Percentiles rank a stretch among this genome's conserved stretches.
Evolutionary conservation across 2,888 invertebrate species (phyloP).

Genomic region (Aphrophora alni): DNA sequence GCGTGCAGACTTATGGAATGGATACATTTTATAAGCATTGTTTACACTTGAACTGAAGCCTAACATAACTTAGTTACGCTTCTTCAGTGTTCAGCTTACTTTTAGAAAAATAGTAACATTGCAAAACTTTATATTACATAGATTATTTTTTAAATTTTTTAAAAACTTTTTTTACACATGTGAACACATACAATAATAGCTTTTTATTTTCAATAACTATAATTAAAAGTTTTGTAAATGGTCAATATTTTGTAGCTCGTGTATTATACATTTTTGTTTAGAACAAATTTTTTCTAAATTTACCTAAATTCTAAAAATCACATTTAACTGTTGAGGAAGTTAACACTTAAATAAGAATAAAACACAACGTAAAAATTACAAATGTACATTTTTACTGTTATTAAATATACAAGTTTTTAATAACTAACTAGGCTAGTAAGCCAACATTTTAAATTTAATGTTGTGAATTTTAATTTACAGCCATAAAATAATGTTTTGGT

Average conservation of each 20-base stretch:
- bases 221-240: not conserved
- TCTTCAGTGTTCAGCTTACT: not conserved
- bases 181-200: slow-evolving; percentile 3
- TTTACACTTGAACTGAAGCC: not conserved
- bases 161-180: not conserved
- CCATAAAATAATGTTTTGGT: too few relatives aligned
- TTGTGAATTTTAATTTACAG: not conserved
- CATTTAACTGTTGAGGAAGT: not conserved
- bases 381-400: not conserved
- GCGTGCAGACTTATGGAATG: not conserved
- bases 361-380: not conserved
- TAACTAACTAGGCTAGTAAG: too few relatives aligned
- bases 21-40: not conserved
- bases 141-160: not conserved
- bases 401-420: not conserved
- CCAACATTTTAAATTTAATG: not conserved
- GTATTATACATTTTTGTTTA: not conserved
- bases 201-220: not conserved
- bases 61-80: not conserved
- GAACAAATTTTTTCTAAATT: not conserved
- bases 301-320: not conserved
- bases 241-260: not conserved
- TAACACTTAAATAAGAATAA: not conserved
- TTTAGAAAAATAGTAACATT: slow-evolving; percentile 39
- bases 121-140: slow-evolving; percentile 37